These are phyloP conservation scores for Limnephilus lunatus DNA, from an alignment of 2,888 invertebrate genomes.

Conservation along the genomic window DNA sequence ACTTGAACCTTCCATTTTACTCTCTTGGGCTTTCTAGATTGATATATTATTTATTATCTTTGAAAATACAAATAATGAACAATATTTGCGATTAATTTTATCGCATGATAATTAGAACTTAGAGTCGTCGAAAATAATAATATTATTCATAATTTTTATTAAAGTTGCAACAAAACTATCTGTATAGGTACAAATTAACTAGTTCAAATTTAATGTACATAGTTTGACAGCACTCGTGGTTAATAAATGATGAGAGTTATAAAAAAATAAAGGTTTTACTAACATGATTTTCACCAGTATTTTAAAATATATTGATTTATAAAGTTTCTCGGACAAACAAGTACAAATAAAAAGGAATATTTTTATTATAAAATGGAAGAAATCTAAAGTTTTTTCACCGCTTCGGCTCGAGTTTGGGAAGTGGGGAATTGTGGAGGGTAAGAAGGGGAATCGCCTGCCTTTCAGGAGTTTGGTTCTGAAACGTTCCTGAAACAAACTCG, in stretches of 20 bases:
- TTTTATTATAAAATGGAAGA: conserved; percentile 53
- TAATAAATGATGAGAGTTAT: not conserved
- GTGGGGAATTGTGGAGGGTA: not conserved
- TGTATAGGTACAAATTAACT: not conserved
- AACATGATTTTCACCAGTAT: not conserved
- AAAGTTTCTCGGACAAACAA: not conserved
- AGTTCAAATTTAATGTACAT: not conserved
- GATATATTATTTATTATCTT: no score
- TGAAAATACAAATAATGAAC: no score
- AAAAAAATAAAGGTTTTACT: not conserved
- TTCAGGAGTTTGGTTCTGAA: not conserved
- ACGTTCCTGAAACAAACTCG: conserved; percentile 18
- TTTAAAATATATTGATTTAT: not conserved
- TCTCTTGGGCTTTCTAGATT: no score
- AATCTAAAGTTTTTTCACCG: conserved; percentile 46
- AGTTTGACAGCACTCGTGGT: not conserved
- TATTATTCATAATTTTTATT: not conserved
- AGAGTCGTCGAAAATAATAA: not conserved
- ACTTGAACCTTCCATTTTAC: no score
- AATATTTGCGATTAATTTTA: no score
- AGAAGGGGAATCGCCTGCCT: not conserved
- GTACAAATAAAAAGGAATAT: conserved; percentile 31
- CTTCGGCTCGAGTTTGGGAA: not conserved
- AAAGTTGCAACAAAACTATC: not conserved
- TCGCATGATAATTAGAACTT: not conserved